These are phyloP conservation scores for Agrochola circellaris DNA, from an alignment of 2,888 invertebrate genomes.

Conservation along the genomic window DNA sequence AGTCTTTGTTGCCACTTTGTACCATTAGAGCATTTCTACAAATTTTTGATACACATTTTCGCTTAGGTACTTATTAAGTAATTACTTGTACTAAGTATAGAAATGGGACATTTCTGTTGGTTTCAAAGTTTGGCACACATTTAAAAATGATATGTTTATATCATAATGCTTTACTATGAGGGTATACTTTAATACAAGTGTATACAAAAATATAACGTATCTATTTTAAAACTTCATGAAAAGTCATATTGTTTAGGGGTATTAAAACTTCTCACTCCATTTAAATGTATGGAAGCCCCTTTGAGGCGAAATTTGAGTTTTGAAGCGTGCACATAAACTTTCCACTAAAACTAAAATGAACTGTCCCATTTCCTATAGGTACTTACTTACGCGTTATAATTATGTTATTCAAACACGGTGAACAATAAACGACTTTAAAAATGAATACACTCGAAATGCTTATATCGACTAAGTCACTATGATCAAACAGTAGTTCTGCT, in stretches of 20 bases:
- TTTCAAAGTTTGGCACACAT: slow-evolving; percentile 83
- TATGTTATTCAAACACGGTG: slow-evolving; percentile 71
- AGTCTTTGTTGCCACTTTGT: slow-evolving; percentile 68
- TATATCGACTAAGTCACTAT: slow-evolving; percentile 79
- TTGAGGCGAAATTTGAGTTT: slow-evolving; percentile 39
- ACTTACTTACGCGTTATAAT: slow-evolving; percentile 66
- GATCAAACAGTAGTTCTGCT: slow-evolving; percentile 77
- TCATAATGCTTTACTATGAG: slow-evolving; percentile 61
- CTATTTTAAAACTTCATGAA: slow-evolving; percentile 38
- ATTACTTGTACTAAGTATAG: slow-evolving; percentile 66
- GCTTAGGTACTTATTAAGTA: slow-evolving; percentile 53
- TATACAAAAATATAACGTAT: slow-evolving; percentile 74
- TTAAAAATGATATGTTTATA: slow-evolving; percentile 80
- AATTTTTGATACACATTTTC: slow-evolving; percentile 45
- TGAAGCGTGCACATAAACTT: slow-evolving; percentile 61
- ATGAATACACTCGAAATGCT: slow-evolving; percentile 77
- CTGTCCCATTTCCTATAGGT: slow-evolving; percentile 78
- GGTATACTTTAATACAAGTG: slow-evolving; percentile 65
- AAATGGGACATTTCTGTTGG: slow-evolving; percentile 80
- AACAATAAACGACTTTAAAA: slow-evolving; percentile 75
- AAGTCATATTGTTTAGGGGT: slow-evolving; percentile 24
- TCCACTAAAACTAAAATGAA: slow-evolving; percentile 51
- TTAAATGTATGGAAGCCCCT: slow-evolving; percentile 72
- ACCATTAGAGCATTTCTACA: slow-evolving; percentile 62
- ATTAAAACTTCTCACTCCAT: slow-evolving; percentile 50